Evolutionary conservation across 2,888 invertebrate species (phyloP).

Genomic region (Monoplex corrugatus): DNA sequence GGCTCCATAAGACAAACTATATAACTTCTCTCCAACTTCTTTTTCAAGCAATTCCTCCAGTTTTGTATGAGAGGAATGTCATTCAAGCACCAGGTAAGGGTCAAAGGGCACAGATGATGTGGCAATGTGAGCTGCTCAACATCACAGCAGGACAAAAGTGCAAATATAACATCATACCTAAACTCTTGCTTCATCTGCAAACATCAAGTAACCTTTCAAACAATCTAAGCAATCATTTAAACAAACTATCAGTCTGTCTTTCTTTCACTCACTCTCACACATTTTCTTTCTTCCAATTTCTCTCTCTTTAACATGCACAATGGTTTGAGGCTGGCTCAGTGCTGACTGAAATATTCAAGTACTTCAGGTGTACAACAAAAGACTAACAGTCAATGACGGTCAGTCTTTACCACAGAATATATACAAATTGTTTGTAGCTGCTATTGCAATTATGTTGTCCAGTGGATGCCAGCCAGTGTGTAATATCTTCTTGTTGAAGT

Average conservation of each 20-base stretch:
- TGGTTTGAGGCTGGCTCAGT: background rate
- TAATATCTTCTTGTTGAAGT: constrained; percentile 99
- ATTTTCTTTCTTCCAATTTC: background rate
- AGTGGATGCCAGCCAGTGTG: constrained; percentile 99
- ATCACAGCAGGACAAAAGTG: constrained; percentile 24
- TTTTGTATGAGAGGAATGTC: background rate
- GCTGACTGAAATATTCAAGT: constrained; percentile 1
- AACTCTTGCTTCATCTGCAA: background rate
- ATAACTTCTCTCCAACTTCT: too few species aligned
- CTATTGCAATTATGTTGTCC: constrained; percentile 99
- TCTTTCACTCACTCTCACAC: background rate
- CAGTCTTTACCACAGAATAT: constrained; percentile 81
- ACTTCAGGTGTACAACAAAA: constrained; percentile 9
- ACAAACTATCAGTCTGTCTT: too few species aligned
- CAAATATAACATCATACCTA: background rate
- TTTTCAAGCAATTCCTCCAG: background rate
- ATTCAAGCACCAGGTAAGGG: constrained; percentile 17
- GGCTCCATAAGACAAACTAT: background rate
- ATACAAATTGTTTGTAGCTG: constrained; percentile 99
- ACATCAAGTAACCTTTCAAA: background rate
- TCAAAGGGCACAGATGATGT: constrained; percentile 14
- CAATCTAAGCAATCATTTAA: too few species aligned
- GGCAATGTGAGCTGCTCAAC: constrained; percentile 8
- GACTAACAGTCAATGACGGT: constrained; percentile 51
- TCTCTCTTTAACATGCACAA: background rate